These are phyloP conservation scores for Atherinosoma microstoma DNA, from an alignment of 2,797 vertebrate genomes.

Conservation along the genomic window DNA sequence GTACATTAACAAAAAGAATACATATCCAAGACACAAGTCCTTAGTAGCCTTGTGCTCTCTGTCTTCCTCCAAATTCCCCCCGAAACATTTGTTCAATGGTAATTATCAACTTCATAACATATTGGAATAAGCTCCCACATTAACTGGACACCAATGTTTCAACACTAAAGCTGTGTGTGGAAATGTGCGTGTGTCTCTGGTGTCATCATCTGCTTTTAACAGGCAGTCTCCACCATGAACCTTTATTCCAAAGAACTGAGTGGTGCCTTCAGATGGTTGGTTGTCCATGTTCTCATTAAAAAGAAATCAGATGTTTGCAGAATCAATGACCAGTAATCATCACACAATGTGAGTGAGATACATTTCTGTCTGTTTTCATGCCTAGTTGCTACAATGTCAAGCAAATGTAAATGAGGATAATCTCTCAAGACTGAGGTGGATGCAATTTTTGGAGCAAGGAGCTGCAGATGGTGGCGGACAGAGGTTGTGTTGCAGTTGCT, in stretches of 20 bases:
- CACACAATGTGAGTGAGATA: neutral
- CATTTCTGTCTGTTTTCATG: neutral
- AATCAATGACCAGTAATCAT: neutral
- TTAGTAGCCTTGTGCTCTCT: neutral
- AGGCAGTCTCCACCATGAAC: neutral
- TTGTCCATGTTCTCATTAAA: neutral
- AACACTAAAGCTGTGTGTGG: neutral
- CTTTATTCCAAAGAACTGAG: neutral
- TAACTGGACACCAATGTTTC: neutral
- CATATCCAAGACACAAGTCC: neutral
- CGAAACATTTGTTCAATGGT: neutral
- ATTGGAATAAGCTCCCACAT: neutral
- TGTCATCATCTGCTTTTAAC: neutral
- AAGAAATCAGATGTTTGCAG: neutral
- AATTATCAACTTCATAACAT: neutral
- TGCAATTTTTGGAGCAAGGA: neutral
- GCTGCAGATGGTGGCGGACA: neutral
- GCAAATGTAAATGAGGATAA: neutral
- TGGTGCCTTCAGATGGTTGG: neutral
- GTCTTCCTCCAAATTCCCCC: conserved; percentile 2
- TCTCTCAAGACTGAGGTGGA: neutral
- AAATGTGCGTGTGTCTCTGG: neutral
- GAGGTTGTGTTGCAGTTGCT: neutral
- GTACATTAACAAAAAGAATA: neutral
- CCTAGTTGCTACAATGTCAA: neutral